A percentile compares a stretch with the other conserved stretches of the same genome.
Evolutionary conservation across 2,797 vertebrate species (phyloP).

Genomic region (Tokudaia tokunoshimensis): DNA sequence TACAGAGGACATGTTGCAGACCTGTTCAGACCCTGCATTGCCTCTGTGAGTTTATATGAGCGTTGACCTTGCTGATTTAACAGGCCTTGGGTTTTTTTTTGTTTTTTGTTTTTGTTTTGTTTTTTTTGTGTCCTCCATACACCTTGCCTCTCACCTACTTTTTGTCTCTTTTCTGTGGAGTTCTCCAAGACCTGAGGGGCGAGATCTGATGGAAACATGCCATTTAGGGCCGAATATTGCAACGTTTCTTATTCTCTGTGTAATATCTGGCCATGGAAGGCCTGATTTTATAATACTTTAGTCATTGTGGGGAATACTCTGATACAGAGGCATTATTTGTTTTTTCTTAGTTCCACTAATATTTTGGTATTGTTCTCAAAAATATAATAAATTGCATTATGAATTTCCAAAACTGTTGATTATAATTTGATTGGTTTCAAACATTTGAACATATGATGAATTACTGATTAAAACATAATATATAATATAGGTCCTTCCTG

Average conservation of each 20-base stretch:
- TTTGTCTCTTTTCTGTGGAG: neutral
- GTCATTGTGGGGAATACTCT: slow-evolving; percentile 32
- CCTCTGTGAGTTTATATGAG: neutral
- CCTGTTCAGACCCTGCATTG: neutral
- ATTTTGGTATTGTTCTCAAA: slow-evolving; percentile 14
- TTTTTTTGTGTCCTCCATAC: neutral
- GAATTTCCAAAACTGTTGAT: neutral
- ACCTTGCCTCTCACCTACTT: neutral
- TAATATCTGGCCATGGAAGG: neutral
- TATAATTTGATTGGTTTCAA: slow-evolving; percentile 6
- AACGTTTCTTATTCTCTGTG: neutral
- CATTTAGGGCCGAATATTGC: neutral
- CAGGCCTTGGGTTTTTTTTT: neutral
- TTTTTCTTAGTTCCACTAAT: slow-evolving; percentile 17
- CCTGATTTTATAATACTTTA: slow-evolving; percentile 56
- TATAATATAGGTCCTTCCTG: slow-evolving; percentile 78
- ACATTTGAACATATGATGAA: slow-evolving; percentile 77
- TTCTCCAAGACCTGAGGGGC: too few species aligned
- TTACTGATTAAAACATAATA: slow-evolving; percentile 82
- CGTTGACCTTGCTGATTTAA: neutral
- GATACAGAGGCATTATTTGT: slow-evolving; percentile 16
- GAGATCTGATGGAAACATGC: neutral
- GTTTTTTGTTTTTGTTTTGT: neutral
- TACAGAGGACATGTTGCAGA: neutral
- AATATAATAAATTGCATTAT: slow-evolving; percentile 10